Evolutionary conservation across 1,140 invertebrate genomes (phyloP), one percentile per base, ranked within the genome.

Genomic region (Heliconius nattereri): DNA sequence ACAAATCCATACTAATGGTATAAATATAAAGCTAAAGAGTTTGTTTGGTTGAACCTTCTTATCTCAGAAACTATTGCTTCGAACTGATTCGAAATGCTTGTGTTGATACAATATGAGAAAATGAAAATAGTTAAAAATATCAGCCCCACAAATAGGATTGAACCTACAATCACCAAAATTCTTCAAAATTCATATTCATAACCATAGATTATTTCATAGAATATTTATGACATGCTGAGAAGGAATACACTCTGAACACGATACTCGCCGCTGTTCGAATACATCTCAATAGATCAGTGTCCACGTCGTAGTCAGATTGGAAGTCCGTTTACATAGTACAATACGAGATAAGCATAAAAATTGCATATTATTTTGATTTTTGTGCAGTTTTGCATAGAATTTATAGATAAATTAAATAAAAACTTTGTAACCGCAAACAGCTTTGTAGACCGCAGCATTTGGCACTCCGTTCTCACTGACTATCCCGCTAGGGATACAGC

Each of bases 221-320:
- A 72, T 72, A 72, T 72, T 72, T 72, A 72, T 40, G 71, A 37
- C 20, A 37, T 72, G 32, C 71, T 72, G 32, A 37, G 71, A 40
- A 37, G 32, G 71, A 72, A 37, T 72, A 72, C 35, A 40, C 32
- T 37, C 32, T 35, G 71, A 49, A 77, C 76, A 45, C 70, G 70
- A 70, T 5, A 72, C 32, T 71, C 76, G 37, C 66, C 76, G 70
- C 72, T 77, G 76, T 77, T 77, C 76, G 76, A 52, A 77, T 77
- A 77, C 76, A 77, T 77, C 76, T 77, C 76, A 77, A 77, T 77
- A 77, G 60, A 77, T 77, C 76, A 77, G 71, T 72, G 71, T 77
- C 40, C 76, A 77, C 76, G 76, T 72, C 26, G 20, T 52, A 26
- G 70, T 72, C 76, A 77, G 76, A 77, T 77, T 77, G 45, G 9